Percentiles rank a stretch among this genome's conserved stretches.
Evolutionary conservation across 2,797 vertebrate species (phyloP).

Genomic region (Tauraco hartlaubi): DNA sequence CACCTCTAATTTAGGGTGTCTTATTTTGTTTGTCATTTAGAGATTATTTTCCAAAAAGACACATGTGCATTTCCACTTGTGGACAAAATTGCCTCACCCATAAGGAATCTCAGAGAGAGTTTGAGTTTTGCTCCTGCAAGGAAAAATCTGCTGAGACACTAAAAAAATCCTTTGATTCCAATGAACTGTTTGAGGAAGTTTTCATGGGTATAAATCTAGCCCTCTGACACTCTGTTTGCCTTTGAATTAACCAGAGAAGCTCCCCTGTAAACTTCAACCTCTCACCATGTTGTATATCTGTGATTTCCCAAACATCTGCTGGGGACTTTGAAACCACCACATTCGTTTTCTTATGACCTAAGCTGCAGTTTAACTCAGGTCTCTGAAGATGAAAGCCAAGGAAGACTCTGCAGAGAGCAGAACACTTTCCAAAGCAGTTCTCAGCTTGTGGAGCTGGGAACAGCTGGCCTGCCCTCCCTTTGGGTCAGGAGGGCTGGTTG

Average conservation of each 20-base stretch:
- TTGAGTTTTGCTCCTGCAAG: not conserved
- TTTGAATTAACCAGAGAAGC: not conserved
- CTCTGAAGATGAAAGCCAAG: slow-evolving; percentile 50
- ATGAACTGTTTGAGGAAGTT: not conserved
- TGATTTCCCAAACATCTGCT: slow-evolving; percentile 58
- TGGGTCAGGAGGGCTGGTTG: not conserved
- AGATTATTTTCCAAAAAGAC: not conserved
- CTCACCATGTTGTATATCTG: not conserved
- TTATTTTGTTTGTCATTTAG: not conserved
- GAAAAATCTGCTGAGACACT: not conserved
- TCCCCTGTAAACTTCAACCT: not conserved
- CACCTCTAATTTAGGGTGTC: not conserved
- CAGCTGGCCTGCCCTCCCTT: not conserved
- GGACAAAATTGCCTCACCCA: not conserved
- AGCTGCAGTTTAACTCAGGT: slow-evolving; percentile 24
- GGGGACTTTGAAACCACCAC: slow-evolving; percentile 51
- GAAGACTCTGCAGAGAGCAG: slow-evolving; percentile 17
- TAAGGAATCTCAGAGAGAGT: not conserved
- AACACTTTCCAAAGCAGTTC: not conserved
- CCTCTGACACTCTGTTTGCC: not conserved
- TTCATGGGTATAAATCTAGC: not conserved
- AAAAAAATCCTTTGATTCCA: not conserved
- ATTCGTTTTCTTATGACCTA: slow-evolving; percentile 40
- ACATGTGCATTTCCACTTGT: not conserved
- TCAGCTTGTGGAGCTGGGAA: not conserved